These are phyloP conservation scores for Brachionus koreanus DNA, from an alignment of 1,140 invertebrate genomes.

Conservation along the genomic window DNA sequence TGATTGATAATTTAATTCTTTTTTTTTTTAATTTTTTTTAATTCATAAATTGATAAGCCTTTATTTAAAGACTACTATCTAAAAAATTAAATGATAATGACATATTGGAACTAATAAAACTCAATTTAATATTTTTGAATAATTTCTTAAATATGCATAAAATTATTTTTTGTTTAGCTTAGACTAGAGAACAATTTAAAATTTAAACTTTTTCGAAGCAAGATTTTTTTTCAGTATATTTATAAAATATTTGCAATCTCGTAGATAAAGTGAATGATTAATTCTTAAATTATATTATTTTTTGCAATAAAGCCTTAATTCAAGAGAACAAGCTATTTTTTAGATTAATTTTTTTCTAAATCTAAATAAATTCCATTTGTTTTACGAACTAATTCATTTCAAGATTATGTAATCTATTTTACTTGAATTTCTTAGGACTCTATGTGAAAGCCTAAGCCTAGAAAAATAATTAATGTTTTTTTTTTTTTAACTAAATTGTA, in stretches of 20 bases:
- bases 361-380: slow-evolving; percentile 10
- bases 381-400: background rate
- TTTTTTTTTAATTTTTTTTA: background rate
- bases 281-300: slow-evolving; percentile 9
- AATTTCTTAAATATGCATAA: background rate
- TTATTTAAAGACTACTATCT: background rate
- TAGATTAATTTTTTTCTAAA: slow-evolving; percentile 22
- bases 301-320: background rate
- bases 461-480: slow-evolving; percentile 3
- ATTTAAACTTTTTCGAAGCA: background rate
- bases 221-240: background rate
- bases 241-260: slow-evolving; percentile 3
- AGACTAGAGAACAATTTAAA: background rate
- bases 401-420: slow-evolving; percentile 7
- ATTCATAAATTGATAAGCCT: background rate
- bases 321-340: background rate
- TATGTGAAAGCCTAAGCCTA: background rate
- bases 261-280: slow-evolving; percentile 14
- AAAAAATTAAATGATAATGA: background rate
- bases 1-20: background rate
- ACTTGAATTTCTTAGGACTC: background rate
- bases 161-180: background rate
- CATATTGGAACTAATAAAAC: background rate
- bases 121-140: background rate
- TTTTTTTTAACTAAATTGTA: background rate